Evolutionary conservation across 2,797 vertebrate species (phyloP), one percentile per base, ranked within the genome.

Genomic region (Alauda arvensis): DNA sequence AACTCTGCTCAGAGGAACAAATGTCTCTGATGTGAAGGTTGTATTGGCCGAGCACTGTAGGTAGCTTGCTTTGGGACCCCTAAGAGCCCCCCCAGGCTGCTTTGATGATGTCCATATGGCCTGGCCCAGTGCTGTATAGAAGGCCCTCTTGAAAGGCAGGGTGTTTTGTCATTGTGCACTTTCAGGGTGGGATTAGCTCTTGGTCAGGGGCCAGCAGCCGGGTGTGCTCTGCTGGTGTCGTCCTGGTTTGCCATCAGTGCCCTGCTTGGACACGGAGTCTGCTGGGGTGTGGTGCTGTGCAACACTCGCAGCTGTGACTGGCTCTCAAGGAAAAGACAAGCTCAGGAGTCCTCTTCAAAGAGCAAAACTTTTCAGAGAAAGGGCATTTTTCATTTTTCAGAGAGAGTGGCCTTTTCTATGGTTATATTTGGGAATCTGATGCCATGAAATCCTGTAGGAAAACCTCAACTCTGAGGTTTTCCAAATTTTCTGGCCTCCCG

Each of bases 91-190:
- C 45, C 20, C 69, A 56, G 72, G 57, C 52, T 66, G 33, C 43
- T 77, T 79, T 72, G 37, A 28, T 82, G 68, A 34, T n/a, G 72
- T 79, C 88, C 69, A 70, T 69, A 66, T 62, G 77, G 79, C 31
- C 65, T 18, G 4, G 25, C 46, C 28, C 18, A 66, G 37, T 0
- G 0, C 34, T 70, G 24, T 37, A 29, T 46, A 26, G 67, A 45
- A 1, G 3, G 12, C 18, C 37, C 45, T 76, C 82, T 72, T 33
- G 76, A 85, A 82, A 79, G 31, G 40, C 83, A 66, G 53, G 17
- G 18, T 0, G 1, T 79, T 92, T 67, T 56, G 69, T 82, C 34
- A 20, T 25, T 52, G 62, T 62, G 60, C 45, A 43, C 52, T 81
- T 85, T 12, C 51, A 59, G 74, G 67, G 60, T 55, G 56, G 60